These are phyloP conservation scores for Hystrix brachyura DNA, from an alignment of 2,113 vertebrate genomes.

Conservation along the genomic window DNA sequence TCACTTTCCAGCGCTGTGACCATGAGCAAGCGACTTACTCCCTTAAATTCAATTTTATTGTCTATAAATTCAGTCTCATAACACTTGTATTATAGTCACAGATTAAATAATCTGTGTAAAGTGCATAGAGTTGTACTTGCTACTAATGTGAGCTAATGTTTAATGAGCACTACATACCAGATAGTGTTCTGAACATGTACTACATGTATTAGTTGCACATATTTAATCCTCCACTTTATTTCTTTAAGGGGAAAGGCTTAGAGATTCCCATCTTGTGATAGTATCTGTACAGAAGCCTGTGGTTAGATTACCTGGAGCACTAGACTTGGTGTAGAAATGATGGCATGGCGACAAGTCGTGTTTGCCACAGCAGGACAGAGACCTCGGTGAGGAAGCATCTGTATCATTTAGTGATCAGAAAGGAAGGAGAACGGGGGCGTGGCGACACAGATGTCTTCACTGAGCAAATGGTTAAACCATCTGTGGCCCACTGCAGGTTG, in stretches of 20 bases:
- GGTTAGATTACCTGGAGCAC: background rate
- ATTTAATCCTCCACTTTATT: background rate
- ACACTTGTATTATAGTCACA: background rate
- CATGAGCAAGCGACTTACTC: background rate
- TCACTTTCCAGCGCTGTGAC: background rate
- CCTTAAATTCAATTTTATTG: conserved; percentile 12
- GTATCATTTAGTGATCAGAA: background rate
- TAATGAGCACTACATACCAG: background rate
- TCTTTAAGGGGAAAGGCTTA: background rate
- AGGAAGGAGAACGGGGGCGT: background rate
- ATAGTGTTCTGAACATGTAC: background rate
- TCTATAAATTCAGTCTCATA: background rate
- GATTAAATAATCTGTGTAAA: background rate
- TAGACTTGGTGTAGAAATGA: conserved; percentile 54
- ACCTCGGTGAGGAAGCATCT: background rate
- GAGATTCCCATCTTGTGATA: background rate
- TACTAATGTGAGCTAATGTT: background rate
- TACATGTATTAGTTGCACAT: background rate
- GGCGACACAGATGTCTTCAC: background rate
- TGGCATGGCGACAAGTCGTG: background rate
- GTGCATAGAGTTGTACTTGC: background rate
- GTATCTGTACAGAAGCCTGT: background rate
- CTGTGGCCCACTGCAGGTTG: background rate
- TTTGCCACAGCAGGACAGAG: conserved; percentile 39
- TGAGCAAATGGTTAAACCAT: background rate